Evolutionary conservation across 2,113 vertebrate species (phyloP).

Genomic region (Equus przewalskii): DNA sequence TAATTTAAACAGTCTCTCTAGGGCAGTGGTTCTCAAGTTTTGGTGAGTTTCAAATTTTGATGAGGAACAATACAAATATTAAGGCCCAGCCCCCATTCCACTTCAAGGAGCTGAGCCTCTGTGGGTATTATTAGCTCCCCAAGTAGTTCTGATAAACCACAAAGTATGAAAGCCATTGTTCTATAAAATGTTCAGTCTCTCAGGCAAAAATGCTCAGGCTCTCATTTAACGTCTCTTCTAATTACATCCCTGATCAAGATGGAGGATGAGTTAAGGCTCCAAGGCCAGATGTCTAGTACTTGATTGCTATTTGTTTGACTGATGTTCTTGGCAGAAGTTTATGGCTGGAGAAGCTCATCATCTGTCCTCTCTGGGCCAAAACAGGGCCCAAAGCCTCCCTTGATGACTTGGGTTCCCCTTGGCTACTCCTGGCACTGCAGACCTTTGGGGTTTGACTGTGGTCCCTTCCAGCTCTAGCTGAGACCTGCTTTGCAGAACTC

Average conservation of each 20-base stretch:
- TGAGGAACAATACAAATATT: neutral
- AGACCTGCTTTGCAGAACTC: neutral
- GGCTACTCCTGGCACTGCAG: neutral
- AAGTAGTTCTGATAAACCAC: neutral
- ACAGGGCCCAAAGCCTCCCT: neutral
- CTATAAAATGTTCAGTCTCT: neutral
- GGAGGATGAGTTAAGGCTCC: neutral
- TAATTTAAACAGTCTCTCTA: neutral
- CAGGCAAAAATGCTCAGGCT: neutral
- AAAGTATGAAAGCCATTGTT: neutral
- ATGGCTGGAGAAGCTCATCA: neutral
- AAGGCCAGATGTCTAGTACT: neutral
- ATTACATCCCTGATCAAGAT: neutral
- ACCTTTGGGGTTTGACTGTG: neutral
- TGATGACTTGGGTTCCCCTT: accelerated
- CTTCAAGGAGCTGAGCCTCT: neutral
- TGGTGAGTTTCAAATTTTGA: neutral
- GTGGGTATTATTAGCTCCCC: neutral
- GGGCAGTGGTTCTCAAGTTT: neutral
- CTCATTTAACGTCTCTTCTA: neutral
- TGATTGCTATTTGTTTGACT: neutral
- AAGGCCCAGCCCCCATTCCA: neutral
- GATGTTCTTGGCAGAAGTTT: neutral
- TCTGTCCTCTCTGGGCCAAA: neutral
- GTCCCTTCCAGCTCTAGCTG: neutral